Conservation (phyloP, 2,113 vertebrate species). For the Periophthalmus modestus region DNA sequence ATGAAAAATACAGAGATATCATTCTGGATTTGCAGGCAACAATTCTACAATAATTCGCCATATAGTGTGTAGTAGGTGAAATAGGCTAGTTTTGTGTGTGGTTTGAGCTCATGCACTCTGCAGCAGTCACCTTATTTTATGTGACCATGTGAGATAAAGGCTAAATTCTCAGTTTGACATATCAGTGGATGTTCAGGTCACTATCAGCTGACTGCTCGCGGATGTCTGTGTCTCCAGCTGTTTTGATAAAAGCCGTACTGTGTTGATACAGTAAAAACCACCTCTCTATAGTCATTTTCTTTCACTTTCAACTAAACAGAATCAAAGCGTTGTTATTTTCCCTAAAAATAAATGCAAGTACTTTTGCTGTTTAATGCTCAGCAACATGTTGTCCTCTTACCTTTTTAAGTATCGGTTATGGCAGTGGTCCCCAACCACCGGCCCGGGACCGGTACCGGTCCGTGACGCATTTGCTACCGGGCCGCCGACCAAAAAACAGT, state of each 20-base stretch:
- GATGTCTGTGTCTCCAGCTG: conserved; percentile 24
- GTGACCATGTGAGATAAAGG: background rate
- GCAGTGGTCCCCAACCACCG: too few relatives aligned
- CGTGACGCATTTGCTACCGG: too few relatives aligned
- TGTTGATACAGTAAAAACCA: conserved; percentile 16
- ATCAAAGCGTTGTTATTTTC: background rate
- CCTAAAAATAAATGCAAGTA: background rate
- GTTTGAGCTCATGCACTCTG: background rate
- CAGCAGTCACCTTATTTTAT: conserved; percentile 25
- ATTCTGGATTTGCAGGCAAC: too few relatives aligned
- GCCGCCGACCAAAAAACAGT: too few relatives aligned
- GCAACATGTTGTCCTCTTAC: background rate
- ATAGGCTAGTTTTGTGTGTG: background rate
- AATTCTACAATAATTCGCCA: too few relatives aligned
- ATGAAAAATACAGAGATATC: too few relatives aligned
- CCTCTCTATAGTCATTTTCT: too few relatives aligned
- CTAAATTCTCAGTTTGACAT: conserved; percentile 52
- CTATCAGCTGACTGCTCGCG: conserved; percentile 39
- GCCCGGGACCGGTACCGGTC: too few relatives aligned
- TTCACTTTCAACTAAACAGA: conserved; percentile 18
- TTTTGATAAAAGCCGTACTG: conserved; percentile 19
- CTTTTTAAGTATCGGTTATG: too few relatives aligned
- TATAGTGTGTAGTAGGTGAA: too few relatives aligned
- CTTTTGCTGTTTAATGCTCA: background rate
- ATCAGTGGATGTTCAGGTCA: conserved; percentile 56